phyloP scores from a whole-genome alignment of 2,888 invertebrate genomes.

The Clivina fossor region DNA sequence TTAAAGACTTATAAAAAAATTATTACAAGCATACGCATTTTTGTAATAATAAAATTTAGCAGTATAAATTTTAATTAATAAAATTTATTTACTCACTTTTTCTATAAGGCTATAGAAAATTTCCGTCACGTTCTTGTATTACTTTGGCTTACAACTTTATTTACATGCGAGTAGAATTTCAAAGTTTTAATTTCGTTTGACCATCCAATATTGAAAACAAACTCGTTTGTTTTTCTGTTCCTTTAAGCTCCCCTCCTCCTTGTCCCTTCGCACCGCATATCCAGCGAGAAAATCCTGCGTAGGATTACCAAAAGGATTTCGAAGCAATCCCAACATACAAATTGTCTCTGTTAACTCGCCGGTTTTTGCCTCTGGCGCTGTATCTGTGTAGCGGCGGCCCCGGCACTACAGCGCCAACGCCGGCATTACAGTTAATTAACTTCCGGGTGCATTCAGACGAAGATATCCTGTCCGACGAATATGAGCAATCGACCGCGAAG shows the following conservation, averaged over 20 bases:
- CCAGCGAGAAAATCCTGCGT: constrained; percentile 25
- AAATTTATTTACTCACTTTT: too few species aligned
- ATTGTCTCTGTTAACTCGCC: constrained; percentile 34
- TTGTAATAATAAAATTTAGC: too few species aligned
- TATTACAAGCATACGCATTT: too few species aligned
- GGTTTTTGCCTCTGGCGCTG: constrained; percentile 28
- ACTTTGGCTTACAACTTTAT: constrained; percentile 4
- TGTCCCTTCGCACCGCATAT: neutral
- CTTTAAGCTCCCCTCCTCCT: neutral
- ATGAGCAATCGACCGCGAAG: neutral
- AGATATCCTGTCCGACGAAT: constrained; percentile 13
- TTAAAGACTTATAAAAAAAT: too few species aligned
- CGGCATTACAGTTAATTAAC: constrained; percentile 32
- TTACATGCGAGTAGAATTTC: constrained; percentile 15
- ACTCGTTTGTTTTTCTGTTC: constrained; percentile 6
- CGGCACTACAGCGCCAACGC: constrained; percentile 11
- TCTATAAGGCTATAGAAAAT: too few species aligned
- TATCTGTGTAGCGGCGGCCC: neutral
- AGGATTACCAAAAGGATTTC: constrained; percentile 31
- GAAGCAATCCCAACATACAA: constrained; percentile 36
- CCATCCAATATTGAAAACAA: constrained; percentile 24
- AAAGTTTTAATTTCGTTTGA: constrained; percentile 22
- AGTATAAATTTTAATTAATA: too few species aligned
- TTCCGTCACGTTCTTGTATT: neutral
- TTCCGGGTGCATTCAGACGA: constrained; percentile 27